A percentile compares a stretch with the other conserved stretches of the same genome.
Evolutionary conservation across 2,797 vertebrate genomes (phyloP).

Genomic region (Danio aesculapii): DNA sequence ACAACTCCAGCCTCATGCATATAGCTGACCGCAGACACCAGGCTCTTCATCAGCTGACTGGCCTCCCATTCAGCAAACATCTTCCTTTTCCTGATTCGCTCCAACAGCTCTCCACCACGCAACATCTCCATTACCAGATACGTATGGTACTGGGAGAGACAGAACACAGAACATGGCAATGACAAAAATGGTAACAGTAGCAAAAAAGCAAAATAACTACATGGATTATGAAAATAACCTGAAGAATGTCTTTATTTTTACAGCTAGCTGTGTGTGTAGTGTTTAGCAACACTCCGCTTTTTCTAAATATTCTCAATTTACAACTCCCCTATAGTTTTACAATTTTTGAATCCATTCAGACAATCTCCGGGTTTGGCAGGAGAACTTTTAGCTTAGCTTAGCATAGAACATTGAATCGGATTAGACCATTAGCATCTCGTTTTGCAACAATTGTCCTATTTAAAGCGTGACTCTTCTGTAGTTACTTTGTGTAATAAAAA

Average conservation of each 20-base stretch:
- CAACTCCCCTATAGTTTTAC: too few species aligned
- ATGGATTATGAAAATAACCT: neutral
- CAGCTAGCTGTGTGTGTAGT: neutral
- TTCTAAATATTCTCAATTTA: too few species aligned
- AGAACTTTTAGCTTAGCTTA: too few species aligned
- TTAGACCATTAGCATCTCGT: too few species aligned
- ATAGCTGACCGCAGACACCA: slow-evolving; percentile 90
- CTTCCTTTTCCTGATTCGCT: slow-evolving; percentile 89
- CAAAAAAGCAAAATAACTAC: neutral
- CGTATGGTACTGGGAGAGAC: slow-evolving; percentile 84
- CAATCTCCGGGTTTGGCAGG: too few species aligned
- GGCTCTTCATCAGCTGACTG: slow-evolving; percentile 88
- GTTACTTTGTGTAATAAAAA: too few species aligned
- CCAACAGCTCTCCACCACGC: slow-evolving; percentile 88
- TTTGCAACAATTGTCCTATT: too few species aligned
- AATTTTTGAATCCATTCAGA: too few species aligned
- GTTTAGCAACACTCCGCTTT: neutral
- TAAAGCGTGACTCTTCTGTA: too few species aligned
- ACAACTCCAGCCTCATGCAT: slow-evolving; percentile 94
- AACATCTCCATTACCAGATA: slow-evolving; percentile 93
- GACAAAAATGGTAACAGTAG: neutral
- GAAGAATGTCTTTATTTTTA: neutral
- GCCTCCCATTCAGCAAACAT: slow-evolving; percentile 92
- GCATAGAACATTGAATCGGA: too few species aligned
- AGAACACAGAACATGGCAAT: neutral